These are phyloP conservation scores for Coccyzus lansbergi DNA, from an alignment of 2,797 vertebrate species.

Conservation along the genomic window DNA sequence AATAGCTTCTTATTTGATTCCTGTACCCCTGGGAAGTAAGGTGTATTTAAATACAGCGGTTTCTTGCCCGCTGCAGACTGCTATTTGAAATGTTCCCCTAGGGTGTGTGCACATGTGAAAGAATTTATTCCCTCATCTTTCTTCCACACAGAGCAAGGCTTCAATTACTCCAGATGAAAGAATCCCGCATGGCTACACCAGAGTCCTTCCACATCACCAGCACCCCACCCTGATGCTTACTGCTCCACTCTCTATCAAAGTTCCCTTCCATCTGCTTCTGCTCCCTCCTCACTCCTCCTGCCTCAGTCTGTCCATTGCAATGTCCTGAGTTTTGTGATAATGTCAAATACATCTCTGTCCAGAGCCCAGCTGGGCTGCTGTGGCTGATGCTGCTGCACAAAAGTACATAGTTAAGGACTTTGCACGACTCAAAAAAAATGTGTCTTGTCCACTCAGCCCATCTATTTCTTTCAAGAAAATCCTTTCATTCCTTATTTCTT, in stretches of 20 bases:
- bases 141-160: not conserved
- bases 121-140: not conserved
- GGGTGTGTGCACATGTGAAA: not conserved
- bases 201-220: not conserved
- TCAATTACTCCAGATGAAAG: not conserved
- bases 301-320: not conserved
- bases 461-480: not conserved
- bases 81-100: not conserved
- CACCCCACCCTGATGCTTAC: not conserved
- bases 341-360: not conserved
- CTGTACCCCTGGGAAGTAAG: not conserved
- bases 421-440: not conserved
- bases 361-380: accelerated
- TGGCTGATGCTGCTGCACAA: not conserved
- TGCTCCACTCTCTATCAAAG: accelerated
- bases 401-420: accelerated
- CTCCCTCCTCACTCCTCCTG: not conserved
- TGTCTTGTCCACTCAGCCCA: not conserved
- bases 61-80: not conserved
- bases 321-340: not conserved
- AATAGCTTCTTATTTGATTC: not conserved
- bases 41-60: not conserved
- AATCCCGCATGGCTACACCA: too few species aligned
- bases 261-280: accelerated
- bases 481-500: not conserved